Percentiles rank a stretch among this genome's conserved stretches.
These are phyloP conservation scores for Zaprionus inermis DNA, from an alignment of 1,140 invertebrate genomes.

Conservation along the genomic window DNA sequence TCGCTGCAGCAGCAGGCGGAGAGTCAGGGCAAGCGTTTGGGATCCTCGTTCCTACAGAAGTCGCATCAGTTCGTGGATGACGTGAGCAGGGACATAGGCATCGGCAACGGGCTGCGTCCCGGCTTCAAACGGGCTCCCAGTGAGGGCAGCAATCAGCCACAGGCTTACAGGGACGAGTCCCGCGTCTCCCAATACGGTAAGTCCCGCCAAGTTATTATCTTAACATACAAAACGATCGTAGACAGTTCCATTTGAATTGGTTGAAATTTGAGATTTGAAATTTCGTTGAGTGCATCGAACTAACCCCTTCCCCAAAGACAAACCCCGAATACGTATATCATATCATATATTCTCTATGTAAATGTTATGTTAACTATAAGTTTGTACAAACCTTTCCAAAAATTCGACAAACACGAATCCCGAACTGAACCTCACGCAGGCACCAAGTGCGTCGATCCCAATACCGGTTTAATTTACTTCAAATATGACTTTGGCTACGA, in stretches of 20 bases:
- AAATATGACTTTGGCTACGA: conserved; percentile 94
- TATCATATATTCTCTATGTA: conserved; percentile 19
- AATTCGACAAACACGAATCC: conserved; percentile 19
- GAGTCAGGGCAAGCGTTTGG: conserved; percentile 86
- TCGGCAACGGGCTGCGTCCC: conserved; percentile 84
- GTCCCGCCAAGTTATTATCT: conserved; percentile 50
- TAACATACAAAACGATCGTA: not conserved
- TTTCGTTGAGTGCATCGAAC: conserved; percentile 41
- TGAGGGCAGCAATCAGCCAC: conserved; percentile 84
- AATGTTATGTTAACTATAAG: conserved; percentile 50
- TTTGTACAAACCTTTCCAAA: conserved; percentile 43
- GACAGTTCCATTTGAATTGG: conserved; percentile 52
- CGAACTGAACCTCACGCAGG: conserved; percentile 84
- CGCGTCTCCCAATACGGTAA: conserved; percentile 90
- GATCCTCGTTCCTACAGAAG: conserved; percentile 88
- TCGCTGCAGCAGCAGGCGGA: conserved; percentile 83
- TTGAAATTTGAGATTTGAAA: conserved; percentile 38
- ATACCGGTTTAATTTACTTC: conserved; percentile 92
- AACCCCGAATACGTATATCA: not conserved
- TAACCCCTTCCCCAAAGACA: conserved; percentile 29
- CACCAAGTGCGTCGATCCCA: conserved; percentile 91
- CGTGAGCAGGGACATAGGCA: conserved; percentile 87
- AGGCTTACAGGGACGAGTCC: conserved; percentile 89
- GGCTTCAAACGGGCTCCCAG: conserved; percentile 85
- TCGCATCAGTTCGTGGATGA: conserved; percentile 89